phyloP scores from a whole-genome alignment of 35 echinoderm and acorn worm genomes.

The Apostichopus japonicus region DNA sequence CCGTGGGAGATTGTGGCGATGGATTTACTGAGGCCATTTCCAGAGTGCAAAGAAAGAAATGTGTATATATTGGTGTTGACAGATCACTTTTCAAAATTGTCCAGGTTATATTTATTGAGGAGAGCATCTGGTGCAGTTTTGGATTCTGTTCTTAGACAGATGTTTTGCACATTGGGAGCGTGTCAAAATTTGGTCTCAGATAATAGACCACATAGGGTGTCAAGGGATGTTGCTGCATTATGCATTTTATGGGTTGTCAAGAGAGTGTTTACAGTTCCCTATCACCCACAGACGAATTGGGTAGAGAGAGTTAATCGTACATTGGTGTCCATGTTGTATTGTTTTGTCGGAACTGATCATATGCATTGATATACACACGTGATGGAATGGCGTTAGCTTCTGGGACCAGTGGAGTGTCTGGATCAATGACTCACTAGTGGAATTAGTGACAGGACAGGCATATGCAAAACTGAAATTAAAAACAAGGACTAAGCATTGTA shows the following conservation, averaged over 20 bases:
- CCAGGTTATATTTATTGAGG: not conserved
- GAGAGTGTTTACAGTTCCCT: not conserved
- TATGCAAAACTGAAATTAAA: no score
- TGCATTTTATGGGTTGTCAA: not conserved
- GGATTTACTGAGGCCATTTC: not conserved
- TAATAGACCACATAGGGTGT: constrained; percentile 14
- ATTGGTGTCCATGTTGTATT: no score
- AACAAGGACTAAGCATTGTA: no score
- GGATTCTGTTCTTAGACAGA: not conserved
- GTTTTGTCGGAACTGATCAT: no score
- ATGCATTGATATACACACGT: no score
- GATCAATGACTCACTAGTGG: no score
- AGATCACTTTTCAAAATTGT: constrained; percentile 5
- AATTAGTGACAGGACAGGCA: no score
- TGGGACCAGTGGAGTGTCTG: no score
- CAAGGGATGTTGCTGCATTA: not conserved
- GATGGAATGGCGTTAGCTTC: no score
- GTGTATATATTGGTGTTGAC: not conserved
- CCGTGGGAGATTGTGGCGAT: not conserved
- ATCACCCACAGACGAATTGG: no score
- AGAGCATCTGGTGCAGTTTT: not conserved
- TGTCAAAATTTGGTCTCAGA: not conserved
- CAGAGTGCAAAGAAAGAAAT: not conserved
- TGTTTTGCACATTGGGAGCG: constrained; percentile 8
- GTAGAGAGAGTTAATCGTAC: no score